Evolutionary conservation across 2,113 vertebrate genomes (phyloP).

Genomic region (Rhinichthys klamathensis): DNA sequence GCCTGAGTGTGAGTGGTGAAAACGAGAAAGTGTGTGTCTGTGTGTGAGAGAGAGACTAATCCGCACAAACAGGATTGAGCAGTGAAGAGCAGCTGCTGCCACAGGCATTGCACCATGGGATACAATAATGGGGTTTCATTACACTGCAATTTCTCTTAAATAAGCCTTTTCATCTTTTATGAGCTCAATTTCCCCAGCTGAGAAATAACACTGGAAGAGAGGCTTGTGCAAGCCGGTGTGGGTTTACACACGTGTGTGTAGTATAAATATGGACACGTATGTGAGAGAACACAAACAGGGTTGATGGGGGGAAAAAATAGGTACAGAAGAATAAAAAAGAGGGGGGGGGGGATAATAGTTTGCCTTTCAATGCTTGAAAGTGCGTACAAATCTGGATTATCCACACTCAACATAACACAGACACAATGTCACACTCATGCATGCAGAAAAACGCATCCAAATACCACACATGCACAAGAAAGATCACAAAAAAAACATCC

Average conservation of each 20-base stretch:
- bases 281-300: not conserved
- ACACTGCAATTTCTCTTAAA: conserved; percentile 73
- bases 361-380: conserved; percentile 7
- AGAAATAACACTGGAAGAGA: conserved; percentile 36
- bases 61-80: conserved; percentile 64
- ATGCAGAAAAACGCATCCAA: not conserved
- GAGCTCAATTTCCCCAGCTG: conserved; percentile 68
- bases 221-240: conserved; percentile 25
- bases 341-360: not conserved
- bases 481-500: not conserved
- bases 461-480: not conserved
- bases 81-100: conserved; percentile 54
- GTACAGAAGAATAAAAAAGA: not conserved
- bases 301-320: not conserved
- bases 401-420: conserved; percentile 11
- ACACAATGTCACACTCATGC: conserved; percentile 4
- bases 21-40: conserved; percentile 9
- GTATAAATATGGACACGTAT: not conserved
- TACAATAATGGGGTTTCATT: conserved; percentile 76
- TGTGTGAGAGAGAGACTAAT: conserved; percentile 57
- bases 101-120: conserved; percentile 63
- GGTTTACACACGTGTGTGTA: conserved; percentile 1
- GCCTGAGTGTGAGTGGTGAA: conserved; percentile 13
- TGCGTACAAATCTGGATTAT: conserved; percentile 1
- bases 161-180: conserved; percentile 77